Evolutionary conservation across 2,888 invertebrate genomes (phyloP), one percentile per base, ranked within the genome.

Genomic region (Diarsia dahlii): DNA sequence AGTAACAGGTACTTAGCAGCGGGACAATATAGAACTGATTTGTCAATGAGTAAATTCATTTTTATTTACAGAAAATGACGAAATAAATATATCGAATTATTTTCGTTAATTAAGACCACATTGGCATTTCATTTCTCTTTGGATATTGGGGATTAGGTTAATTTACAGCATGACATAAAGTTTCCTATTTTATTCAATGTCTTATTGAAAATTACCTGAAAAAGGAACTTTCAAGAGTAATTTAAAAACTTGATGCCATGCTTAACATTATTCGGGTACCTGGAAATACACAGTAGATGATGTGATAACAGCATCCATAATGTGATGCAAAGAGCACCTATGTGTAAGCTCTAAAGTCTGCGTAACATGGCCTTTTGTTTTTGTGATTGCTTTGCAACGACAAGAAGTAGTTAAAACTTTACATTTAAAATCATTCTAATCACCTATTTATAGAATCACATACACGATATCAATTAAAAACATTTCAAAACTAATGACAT

Each of bases 261-360:
- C 84, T 83, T 86, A 87, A 86, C 87, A 89, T 90, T 87, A 84
- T 92, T 91, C 91, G 94, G 95, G 95, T 96, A 96, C 96, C 96
- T 96, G 96, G 89, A 95, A 96, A 94, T 90, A 94, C 92, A 95
- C 92, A 92, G 95, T 92, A 93, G 95, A 92, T 94, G 95, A 92
- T 92, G 94, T 93, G 93, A 93, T 90, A 91, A 93, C 95, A 91
- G 94, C 95, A 91, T 92, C 93, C 92, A 87, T 85, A 86, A 90
- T 82, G 88, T 89, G 90, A 90, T 86, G 90, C 85, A 89, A 90
- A 90, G 89, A 90, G 92, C 91, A 91, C 78, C 91, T 93, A 88
- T 88, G 85, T 84, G 79, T 87, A 87, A 89, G 90, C 92, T 91
- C 90, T 91, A 78, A 90, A 87, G 86, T 91, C 91, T 91, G 90